These are phyloP conservation scores for Nymphalis io DNA, from an alignment of 1,140 invertebrate genomes.

Conservation along the genomic window DNA sequence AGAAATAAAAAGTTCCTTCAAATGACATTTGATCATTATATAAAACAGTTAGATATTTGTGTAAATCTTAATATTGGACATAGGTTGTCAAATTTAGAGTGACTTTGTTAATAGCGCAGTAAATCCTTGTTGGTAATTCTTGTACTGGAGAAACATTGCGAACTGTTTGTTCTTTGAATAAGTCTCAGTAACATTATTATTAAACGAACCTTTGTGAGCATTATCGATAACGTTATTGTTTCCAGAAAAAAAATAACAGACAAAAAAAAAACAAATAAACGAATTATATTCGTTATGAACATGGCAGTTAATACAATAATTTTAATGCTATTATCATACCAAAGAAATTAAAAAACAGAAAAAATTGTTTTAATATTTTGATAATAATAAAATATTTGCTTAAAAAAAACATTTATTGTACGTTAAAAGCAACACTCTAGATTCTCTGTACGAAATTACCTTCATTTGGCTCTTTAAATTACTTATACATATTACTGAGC, in stretches of 20 bases:
- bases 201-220: too few relatives aligned
- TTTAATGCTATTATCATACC: too few relatives aligned
- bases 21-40: slow-evolving; percentile 12
- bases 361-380: too few relatives aligned
- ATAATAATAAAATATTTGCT: not conserved
- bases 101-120: slow-evolving; percentile 1
- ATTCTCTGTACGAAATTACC: not conserved
- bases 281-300: not conserved
- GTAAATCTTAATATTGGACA: slow-evolving; percentile 12
- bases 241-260: too few relatives aligned
- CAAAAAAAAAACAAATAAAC: not conserved
- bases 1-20: slow-evolving; percentile 14
- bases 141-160: not conserved
- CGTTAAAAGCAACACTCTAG: not conserved
- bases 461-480: not conserved
- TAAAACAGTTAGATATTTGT: slow-evolving; percentile 10
- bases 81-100: slow-evolving; percentile 2
- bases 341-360: too few relatives aligned
- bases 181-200: too few relatives aligned
- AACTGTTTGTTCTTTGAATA: not conserved
- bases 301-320: too few relatives aligned
- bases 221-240: too few relatives aligned
- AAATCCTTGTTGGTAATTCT: not conserved
- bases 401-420: slow-evolving; percentile 2
- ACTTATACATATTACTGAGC: not conserved